Evolutionary conservation across 2,888 invertebrate genomes (phyloP), one percentile per base, ranked within the genome.

Genomic region (Athripsodes cinereus): DNA sequence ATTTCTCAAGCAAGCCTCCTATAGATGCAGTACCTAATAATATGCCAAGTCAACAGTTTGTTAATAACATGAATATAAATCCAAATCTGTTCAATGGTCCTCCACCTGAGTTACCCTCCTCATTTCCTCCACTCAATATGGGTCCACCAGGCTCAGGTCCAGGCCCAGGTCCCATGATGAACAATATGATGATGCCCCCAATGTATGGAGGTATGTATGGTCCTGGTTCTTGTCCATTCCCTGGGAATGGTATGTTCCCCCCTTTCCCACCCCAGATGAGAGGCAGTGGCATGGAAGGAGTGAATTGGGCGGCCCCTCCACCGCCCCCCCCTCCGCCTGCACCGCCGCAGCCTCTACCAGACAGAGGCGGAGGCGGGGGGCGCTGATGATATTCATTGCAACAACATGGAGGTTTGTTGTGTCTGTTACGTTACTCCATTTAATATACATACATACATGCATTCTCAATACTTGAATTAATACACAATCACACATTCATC

Each of bases 211-310:
- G 40, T 13, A 40, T 40, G 40, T 40, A n/a, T 3, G 8, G 8
- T 40, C 40, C 40, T 8, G 16, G 40, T 40, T 13, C 40, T 13
- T 3, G 8, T 16, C n/a, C 40, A 3, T 40, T 8, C 40, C 16
- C 16, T 13, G 16, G 16, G 2, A 13, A 13, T 13, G 16, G 40
- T 13, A 40, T 40, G 40, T 59, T 44, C 53, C 57, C 10, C 44
- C 57, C 31, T 55, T 46, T 69, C 71, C 59, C 68, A 69, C 58
- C 62, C 22, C 44, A 57, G 21, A 69, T 65, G 70, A 71, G 65
- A 73, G 77, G 66, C 77, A 76, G 50, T 22, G 61, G 60, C 64
- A 63, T 62, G 61, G 66, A 63, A 64, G 66, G 58, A 64, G 66
- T 55, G 70, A 70, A 61, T 67, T 67, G 64, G 69, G 72, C 67